These are phyloP conservation scores for Neelides folsomi DNA, from an alignment of 2,888 invertebrate species.

Conservation along the genomic window DNA sequence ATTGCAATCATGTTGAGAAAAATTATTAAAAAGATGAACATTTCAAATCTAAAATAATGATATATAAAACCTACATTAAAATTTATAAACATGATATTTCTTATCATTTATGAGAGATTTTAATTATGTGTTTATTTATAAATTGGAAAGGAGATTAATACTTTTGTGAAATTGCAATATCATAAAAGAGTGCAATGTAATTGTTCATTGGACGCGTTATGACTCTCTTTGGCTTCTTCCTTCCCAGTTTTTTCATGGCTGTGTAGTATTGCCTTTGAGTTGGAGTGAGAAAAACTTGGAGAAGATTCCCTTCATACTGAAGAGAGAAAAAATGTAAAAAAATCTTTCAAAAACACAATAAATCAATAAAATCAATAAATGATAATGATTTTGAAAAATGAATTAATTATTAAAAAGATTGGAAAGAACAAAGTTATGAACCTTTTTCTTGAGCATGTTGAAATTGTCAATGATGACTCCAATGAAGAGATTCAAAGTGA, in stretches of 20 bases:
- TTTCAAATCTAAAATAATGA: conserved; percentile 66
- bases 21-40: conserved; percentile 85
- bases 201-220: conserved; percentile 87
- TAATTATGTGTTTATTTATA: background rate
- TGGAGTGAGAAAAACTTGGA: conserved; percentile 93
- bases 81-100: too few relatives aligned
- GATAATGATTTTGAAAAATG: too few relatives aligned
- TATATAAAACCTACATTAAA: too few relatives aligned
- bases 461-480: conserved; percentile 98
- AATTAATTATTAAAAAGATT: too few relatives aligned
- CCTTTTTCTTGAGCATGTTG: conserved; percentile 94
- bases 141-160: too few relatives aligned
- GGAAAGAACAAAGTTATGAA: too few relatives aligned
- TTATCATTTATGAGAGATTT: background rate
- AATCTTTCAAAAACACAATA: too few relatives aligned
- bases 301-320: conserved; percentile 87
- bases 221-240: conserved; percentile 92
- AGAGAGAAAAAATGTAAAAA: too few relatives aligned
- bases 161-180: conserved; percentile 80
- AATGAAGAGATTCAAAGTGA: conserved; percentile 91
- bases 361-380: too few relatives aligned
- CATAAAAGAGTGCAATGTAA: conserved; percentile 87
- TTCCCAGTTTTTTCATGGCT: conserved; percentile 89
- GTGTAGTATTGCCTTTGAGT: conserved; percentile 93
- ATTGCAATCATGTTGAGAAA: conserved; percentile 90